Evolutionary conservation across 2,113 vertebrate species (phyloP), one percentile per base, ranked within the genome.

Genomic region (Hippocampus comes): DNA sequence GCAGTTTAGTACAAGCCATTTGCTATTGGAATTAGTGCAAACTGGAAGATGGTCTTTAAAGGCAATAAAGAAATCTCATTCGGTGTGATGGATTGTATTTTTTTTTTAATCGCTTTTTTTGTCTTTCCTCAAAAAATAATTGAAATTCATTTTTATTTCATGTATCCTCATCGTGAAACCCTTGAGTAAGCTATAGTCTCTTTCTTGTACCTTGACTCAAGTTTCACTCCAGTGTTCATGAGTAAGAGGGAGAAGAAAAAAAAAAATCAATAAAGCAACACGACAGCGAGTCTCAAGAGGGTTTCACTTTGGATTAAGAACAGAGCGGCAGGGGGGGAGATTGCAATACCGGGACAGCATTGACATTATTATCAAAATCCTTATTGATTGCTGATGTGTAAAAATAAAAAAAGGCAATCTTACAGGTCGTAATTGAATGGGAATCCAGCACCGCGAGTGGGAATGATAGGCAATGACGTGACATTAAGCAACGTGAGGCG

Each of bases 201-300:
- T 85, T 78, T 77, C 78, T 70, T 76, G 68, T 86, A 88, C 83
- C 85, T 86, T 70, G 53, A 77, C 74, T 87, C 75, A 78, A 79
- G 81, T 88, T 88, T 89, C 87, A 82, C 81, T 86, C 76, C 80
- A 71, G 78, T 76, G 89, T 86, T 90, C 84, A 84, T 71, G 76
- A 87, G 78, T 78, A 84, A 72, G 64, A 75, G 76, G 59, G 17
- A 17, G 59, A 30, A 41, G 72, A 72, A 49, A 75, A 57, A 63
- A 77, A 68, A 73, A 90, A 91, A 93, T 92, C 91, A 91, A 92
- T 92, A 91, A 87, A 89, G 81, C 85, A 86, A 91, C 84, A 87
- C 88, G 90, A 91, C 89, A 89, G 88, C 80, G 43, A 73, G 78
- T 85, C 89, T 88, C 89, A 81, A 80, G 76, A 88, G 90, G 90